These are phyloP conservation scores for Clarias gariepinus DNA, from an alignment of 2,113 vertebrate species.

Conservation along the genomic window DNA sequence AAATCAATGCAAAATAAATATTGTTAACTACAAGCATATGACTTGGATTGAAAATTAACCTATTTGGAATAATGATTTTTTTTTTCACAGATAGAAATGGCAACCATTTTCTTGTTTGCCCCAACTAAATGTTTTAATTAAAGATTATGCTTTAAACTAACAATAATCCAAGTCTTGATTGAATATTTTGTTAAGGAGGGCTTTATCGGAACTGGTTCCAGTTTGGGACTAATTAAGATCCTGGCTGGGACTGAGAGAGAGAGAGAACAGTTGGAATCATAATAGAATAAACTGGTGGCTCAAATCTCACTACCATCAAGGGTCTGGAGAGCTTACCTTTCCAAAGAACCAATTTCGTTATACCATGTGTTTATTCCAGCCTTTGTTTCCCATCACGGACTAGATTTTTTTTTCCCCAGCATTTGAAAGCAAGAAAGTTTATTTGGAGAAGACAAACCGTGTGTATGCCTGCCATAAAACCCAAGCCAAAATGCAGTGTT, in stretches of 20 bases:
- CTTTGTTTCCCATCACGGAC: background rate
- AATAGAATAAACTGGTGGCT: background rate
- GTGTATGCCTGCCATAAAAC: background rate
- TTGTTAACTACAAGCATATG: constrained; percentile 54
- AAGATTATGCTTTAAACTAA: background rate
- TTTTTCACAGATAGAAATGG: background rate
- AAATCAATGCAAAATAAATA: constrained; percentile 58
- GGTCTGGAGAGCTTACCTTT: background rate
- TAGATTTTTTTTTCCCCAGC: background rate
- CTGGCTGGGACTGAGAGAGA: background rate
- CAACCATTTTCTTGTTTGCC: background rate
- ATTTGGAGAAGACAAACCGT: background rate
- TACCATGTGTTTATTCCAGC: background rate
- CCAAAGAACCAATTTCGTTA: background rate
- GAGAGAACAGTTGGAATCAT: background rate
- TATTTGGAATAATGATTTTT: constrained; percentile 37
- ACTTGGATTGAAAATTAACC: constrained; percentile 41
- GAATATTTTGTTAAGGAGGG: background rate
- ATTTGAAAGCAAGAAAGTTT: background rate
- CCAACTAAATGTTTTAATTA: background rate
- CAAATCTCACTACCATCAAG: background rate
- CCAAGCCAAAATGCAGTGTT: background rate
- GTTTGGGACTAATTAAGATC: constrained; percentile 27
- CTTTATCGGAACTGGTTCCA: constrained; percentile 1
- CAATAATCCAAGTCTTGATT: background rate